Conservation (phyloP, 2,113 vertebrate species). For the Boulengeromyrus knoepffleri region DNA sequence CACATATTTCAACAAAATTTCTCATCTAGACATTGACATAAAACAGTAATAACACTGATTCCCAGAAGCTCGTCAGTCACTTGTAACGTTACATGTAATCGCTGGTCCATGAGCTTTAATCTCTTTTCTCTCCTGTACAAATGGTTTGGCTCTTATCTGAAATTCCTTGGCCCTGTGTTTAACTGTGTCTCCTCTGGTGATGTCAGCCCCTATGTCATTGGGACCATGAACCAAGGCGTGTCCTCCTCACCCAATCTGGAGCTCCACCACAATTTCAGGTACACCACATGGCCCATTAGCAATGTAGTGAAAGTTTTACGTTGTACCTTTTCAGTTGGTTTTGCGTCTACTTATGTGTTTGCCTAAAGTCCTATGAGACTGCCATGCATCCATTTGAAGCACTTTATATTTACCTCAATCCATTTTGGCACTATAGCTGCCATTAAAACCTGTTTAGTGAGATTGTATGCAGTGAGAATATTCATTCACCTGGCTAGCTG, state of each 20-base stretch:
- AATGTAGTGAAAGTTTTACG: background rate
- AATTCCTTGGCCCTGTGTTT: background rate
- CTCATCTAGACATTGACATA: background rate
- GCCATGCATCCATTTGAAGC: background rate
- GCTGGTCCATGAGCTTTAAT: background rate
- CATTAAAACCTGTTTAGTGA: slow-evolving; percentile 8
- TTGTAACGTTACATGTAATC: background rate
- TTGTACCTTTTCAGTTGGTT: background rate
- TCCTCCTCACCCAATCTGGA: slow-evolving; percentile 92
- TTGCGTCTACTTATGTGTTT: background rate
- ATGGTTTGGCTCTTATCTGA: background rate
- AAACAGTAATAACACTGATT: background rate
- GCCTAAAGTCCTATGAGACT: background rate
- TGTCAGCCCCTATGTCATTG: slow-evolving; percentile 89
- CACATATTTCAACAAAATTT: background rate
- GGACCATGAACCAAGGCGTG: slow-evolving; percentile 96
- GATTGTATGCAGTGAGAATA: slow-evolving; percentile 4
- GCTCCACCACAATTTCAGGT: slow-evolving; percentile 98
- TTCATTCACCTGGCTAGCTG: slow-evolving; percentile 37
- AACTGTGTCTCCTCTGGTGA: slow-evolving; percentile 11
- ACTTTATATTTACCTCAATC: background rate
- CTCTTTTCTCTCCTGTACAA: background rate
- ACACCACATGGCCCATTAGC: slow-evolving; percentile 9
- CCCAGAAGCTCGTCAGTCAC: background rate
- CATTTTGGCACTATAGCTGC: background rate